phyloP scores from a whole-genome alignment of 1,140 invertebrate species.

The Brachionus sp. region DNA sequence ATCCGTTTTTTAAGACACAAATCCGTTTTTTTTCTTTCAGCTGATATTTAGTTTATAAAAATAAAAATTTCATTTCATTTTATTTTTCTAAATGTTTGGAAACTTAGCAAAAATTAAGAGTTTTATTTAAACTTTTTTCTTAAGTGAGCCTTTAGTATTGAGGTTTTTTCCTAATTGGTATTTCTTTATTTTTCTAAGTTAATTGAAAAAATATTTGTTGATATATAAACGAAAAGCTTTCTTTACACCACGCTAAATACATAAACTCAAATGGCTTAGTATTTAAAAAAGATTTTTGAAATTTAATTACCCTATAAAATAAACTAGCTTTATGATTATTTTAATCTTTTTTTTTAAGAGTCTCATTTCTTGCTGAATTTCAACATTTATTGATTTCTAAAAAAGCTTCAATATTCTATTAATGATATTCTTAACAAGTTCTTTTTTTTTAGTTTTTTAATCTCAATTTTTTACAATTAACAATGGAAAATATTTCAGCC shows the following conservation, averaged over 20 bases:
- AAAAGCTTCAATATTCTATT: too few species aligned
- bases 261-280: conserved; percentile 8
- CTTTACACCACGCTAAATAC: conserved; percentile 5
- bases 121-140: background rate
- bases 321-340: background rate
- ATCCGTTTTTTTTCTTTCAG: background rate
- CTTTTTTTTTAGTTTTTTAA: too few species aligned
- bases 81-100: background rate
- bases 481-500: too few species aligned
- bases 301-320: conserved; percentile 11
- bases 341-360: background rate
- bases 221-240: conserved; percentile 5
- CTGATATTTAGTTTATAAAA: conserved; percentile 5
- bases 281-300: conserved; percentile 2
- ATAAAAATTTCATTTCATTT: background rate
- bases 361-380: background rate
- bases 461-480: too few species aligned
- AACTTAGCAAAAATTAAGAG: background rate
- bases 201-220: conserved; percentile 6
- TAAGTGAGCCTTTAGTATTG: background rate
- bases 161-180: background rate
- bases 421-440: too few species aligned
- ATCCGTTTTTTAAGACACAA: background rate
- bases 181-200: conserved; percentile 3
- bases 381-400: background rate